Evolutionary conservation across 92 coral and sea anemone species (phyloP).

Genomic region (Meandrina meandrites): DNA sequence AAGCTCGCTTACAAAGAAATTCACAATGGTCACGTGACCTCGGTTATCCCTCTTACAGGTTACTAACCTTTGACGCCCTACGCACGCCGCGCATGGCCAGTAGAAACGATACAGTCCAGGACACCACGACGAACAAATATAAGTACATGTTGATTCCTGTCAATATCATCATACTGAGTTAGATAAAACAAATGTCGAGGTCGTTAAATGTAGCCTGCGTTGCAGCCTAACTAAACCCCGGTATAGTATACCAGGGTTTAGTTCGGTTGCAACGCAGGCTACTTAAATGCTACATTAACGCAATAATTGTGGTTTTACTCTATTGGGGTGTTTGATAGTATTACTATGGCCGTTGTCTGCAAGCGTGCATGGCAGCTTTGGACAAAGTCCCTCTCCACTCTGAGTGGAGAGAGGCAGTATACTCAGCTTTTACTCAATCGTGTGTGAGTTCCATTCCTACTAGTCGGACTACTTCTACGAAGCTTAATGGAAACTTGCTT

Average conservation of each 20-base stretch:
- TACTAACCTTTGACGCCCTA: slow-evolving; percentile 72
- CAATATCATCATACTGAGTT: background rate
- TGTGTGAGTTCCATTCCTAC: too few relatives aligned
- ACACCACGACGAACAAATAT: slow-evolving; percentile 69
- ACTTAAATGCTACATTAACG: background rate
- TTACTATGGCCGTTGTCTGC: background rate
- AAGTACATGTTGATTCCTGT: slow-evolving; percentile 84
- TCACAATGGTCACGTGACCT: background rate
- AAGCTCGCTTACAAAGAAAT: background rate
- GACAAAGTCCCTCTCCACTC: too few relatives aligned
- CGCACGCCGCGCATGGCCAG: slow-evolving; percentile 81
- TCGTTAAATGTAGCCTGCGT: too few relatives aligned
- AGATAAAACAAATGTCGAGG: background rate
- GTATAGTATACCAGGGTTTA: too few relatives aligned
- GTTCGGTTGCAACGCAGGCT: too few relatives aligned
- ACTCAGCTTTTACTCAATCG: too few relatives aligned
- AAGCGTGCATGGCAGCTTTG: too few relatives aligned
- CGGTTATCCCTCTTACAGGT: background rate
- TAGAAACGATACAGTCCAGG: slow-evolving; percentile 83
- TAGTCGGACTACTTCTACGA: too few relatives aligned
- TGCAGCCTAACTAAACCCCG: too few relatives aligned
- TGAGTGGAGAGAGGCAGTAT: too few relatives aligned
- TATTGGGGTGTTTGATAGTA: background rate
- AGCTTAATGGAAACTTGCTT: background rate
- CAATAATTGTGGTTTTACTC: background rate